Percentiles rank a stretch among this genome's conserved stretches.
phyloP scores from a whole-genome alignment of 2,113 vertebrate species.

The Microcebus murinus region DNA sequence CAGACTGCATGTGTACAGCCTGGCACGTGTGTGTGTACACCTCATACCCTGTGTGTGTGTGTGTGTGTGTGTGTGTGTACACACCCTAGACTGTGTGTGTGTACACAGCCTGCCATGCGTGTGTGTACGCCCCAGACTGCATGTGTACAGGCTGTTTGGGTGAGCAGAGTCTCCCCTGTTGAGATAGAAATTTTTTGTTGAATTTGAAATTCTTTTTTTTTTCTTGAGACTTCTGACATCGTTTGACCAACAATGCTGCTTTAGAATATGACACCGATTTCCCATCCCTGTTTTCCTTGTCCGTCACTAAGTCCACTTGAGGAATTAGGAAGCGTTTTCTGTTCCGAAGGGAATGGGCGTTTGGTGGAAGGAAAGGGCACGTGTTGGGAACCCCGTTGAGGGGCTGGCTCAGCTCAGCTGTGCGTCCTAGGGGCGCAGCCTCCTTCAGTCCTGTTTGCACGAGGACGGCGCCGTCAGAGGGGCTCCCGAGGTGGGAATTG shows the following conservation, averaged over 20 bases:
- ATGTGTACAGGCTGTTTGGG: background rate
- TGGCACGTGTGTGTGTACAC: too few species aligned
- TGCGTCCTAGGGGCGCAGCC: rapidly evolving
- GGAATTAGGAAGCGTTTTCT: background rate
- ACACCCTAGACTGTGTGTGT: too few species aligned
- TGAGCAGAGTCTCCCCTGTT: background rate
- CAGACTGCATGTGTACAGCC: too few species aligned
- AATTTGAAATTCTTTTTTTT: too few species aligned
- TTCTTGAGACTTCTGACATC: too few species aligned
- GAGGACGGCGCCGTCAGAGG: background rate
- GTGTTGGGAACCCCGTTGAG: rapidly evolving
- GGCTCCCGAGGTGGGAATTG: background rate
- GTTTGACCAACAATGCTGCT: too few species aligned
- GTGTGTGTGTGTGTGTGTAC: too few species aligned
- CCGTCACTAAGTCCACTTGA: background rate
- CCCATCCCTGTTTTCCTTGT: background rate
- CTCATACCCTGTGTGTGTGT: too few species aligned
- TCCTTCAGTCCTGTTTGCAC: rapidly evolving
- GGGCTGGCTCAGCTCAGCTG: rapidly evolving
- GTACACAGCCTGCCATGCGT: too few species aligned
- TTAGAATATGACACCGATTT: background rate
- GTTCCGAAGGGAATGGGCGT: background rate
- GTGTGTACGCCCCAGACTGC: too few species aligned
- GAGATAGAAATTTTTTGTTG: background rate
- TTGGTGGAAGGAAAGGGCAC: too few species aligned